phyloP scores from a whole-genome alignment of 1,140 invertebrate genomes.

The Sminthurides bifidus region DNA sequence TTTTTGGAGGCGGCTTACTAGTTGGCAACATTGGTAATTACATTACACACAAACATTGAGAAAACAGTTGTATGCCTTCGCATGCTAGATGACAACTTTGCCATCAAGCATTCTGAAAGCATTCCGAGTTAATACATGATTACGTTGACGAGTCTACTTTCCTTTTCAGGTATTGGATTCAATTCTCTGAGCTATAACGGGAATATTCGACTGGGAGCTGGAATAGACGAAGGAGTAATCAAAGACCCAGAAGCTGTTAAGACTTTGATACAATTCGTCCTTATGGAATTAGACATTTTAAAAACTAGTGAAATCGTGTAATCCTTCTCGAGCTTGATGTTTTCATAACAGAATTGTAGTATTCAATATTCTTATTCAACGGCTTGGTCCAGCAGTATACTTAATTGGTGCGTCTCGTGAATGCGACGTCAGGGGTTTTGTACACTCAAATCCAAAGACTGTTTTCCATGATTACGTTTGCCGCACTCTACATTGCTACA shows the following conservation, averaged over 20 bases:
- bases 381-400: too few species aligned
- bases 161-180: slow-evolving; percentile 17
- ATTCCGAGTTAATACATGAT: neutral
- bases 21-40: slow-evolving; percentile 23
- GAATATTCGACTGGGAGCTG: slow-evolving; percentile 12
- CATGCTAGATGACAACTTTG: neutral
- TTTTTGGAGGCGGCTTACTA: slow-evolving; percentile 16
- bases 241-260: slow-evolving; percentile 5
- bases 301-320: too few species aligned
- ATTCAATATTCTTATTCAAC: too few species aligned
- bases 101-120: neutral
- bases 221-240: slow-evolving; percentile 11
- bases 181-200: slow-evolving; percentile 17
- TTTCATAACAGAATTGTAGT: too few species aligned
- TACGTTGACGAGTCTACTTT: neutral
- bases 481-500: too few species aligned
- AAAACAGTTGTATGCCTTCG: neutral
- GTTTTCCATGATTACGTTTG: too few species aligned
- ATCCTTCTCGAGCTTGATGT: too few species aligned
- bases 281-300: slow-evolving; percentile 8
- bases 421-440: too few species aligned
- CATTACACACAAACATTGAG: neutral
- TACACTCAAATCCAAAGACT: too few species aligned
- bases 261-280: slow-evolving; percentile 9
- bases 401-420: too few species aligned